Evolutionary conservation across 2,113 vertebrate genomes (phyloP).

Genomic region (Pundamilia nyererei): DNA sequence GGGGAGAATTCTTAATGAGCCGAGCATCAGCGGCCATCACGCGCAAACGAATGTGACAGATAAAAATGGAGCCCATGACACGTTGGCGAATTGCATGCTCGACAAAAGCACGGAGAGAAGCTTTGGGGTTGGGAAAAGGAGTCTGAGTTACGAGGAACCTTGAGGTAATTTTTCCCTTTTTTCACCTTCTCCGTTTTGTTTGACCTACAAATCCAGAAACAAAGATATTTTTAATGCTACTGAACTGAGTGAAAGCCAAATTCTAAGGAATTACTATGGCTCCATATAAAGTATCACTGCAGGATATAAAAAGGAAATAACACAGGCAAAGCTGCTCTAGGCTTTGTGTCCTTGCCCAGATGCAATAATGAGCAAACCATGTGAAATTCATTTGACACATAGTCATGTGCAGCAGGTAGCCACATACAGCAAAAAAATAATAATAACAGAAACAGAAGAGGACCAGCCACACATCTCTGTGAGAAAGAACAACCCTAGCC

Average conservation of each 20-base stretch:
- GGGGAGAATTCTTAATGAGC: conserved; percentile 51
- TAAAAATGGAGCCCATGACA: conserved; percentile 48
- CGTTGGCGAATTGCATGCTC: conserved; percentile 11
- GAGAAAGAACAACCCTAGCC: background rate
- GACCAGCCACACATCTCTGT: background rate
- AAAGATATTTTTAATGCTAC: background rate
- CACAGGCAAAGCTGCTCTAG: background rate
- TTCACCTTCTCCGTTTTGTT: background rate
- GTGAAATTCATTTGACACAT: background rate
- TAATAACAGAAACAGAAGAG: background rate
- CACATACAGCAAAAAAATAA: background rate
- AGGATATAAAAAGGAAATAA: background rate
- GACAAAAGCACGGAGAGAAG: background rate
- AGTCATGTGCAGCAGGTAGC: background rate
- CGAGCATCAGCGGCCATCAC: conserved; percentile 39
- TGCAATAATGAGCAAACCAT: background rate
- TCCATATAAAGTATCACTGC: background rate
- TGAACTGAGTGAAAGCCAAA: background rate
- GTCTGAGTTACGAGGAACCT: conserved; percentile 38
- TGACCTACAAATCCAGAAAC: background rate
- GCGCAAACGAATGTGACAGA: conserved; percentile 54
- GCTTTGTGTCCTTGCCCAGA: background rate
- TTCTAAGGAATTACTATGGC: background rate
- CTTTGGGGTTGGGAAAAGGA: background rate
- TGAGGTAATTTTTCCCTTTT: background rate